Evolutionary conservation across 2,797 vertebrate genomes (phyloP).

Genomic region (Muscicapa comitata): DNA sequence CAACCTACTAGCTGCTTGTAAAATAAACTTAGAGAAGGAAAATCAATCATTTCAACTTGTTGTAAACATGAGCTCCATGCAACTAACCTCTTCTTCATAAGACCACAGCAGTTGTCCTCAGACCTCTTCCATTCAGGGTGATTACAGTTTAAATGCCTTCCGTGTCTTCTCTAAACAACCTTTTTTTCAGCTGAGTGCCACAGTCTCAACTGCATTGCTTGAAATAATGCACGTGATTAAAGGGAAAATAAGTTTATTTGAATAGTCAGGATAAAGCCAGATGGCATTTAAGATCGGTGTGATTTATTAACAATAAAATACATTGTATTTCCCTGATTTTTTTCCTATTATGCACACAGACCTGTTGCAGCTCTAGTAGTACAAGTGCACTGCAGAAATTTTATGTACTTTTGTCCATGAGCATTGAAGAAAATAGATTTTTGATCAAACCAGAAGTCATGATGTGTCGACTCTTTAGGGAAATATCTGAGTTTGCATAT

Average conservation of each 20-base stretch:
- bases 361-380: background rate
- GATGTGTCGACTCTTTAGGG: background rate
- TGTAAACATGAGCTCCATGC: background rate
- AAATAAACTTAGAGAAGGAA: background rate
- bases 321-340: background rate
- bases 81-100: background rate
- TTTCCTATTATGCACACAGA: background rate
- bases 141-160: background rate
- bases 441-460: background rate
- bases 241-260: background rate
- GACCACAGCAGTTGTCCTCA: background rate
- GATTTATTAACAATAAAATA: background rate
- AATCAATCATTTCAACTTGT: background rate
- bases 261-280: background rate
- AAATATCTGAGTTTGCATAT: background rate
- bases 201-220: background rate
- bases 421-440: background rate
- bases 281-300: background rate
- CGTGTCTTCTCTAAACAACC: background rate
- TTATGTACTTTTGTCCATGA: background rate
- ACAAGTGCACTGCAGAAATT: background rate
- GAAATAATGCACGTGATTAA: background rate
- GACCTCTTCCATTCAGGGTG: background rate
- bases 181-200: background rate
- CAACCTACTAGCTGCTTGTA: background rate